Base-by-base conservation (phyloP, 2,797 vertebrate species). In the Sphenodon punctatus region DNA sequence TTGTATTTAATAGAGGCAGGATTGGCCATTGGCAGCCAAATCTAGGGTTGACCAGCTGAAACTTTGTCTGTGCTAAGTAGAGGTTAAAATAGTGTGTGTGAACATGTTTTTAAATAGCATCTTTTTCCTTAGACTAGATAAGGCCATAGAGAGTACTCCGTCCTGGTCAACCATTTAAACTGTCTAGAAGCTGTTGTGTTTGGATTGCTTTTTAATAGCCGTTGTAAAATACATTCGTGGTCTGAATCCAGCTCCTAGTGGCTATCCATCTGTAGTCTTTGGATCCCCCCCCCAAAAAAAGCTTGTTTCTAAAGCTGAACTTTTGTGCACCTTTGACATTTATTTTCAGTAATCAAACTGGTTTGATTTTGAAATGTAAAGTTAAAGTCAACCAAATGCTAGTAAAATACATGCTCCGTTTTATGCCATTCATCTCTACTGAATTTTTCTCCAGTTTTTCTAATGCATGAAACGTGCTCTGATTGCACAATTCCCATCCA, bases 311-410 rank as follows among this genome's bases (percentile, higher is more conserved):
- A 0, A 0, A 42, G 15, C 41, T 88, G 75, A 71, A n/a, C 68
- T 82, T 80, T 75, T 87, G 87, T 67, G 60, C 87, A 41, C 39
- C 10, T 75, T 88, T 80, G 66, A 19, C 78, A 81, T 84, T 91
- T 66, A 60, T 87, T 85, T 88, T 85, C 84, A 79, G 39, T 84
- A 78, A 43, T 68, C 64, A 80, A 46, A 58, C 38, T 72, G 43
- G 42, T 61, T 66, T 59, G 71, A n/a, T 75, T 90, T 75, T 76
- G 83, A 88, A 75, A 41, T 45, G 75, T 77, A 71, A 80, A 69
- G 61, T 69, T 72, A 25, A 75, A 68, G 36, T 27, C 49, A 82
- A 70, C 30, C n/a, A 32, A 46, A 23, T 36, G 19, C 36, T 36
- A 22, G 58, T 58, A 58, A 77, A 71, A 74, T 86, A 75, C 20